phyloP scores from a whole-genome alignment of 2,113 vertebrate species.

The Cinclus cinclus region DNA sequence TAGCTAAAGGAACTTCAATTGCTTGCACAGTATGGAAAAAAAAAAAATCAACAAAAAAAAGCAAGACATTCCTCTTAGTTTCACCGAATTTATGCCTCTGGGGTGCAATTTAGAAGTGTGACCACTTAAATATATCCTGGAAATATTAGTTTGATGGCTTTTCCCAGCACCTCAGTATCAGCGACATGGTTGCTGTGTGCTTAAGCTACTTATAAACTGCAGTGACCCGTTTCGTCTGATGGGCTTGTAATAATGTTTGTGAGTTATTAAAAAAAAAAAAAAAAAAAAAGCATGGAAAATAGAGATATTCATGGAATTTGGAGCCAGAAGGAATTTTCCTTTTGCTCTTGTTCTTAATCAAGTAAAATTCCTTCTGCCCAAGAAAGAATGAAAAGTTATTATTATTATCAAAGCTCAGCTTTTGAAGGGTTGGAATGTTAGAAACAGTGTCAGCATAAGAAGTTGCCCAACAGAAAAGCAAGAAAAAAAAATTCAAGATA shows the following conservation, averaged over 20 bases:
- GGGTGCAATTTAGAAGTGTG: neutral
- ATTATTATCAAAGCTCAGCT: neutral
- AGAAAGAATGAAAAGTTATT: neutral
- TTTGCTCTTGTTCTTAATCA: neutral
- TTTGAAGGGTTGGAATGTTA: neutral
- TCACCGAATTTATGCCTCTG: neutral
- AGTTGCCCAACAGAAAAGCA: neutral
- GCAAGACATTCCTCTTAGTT: neutral
- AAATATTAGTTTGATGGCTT: neutral
- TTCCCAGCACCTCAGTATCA: neutral
- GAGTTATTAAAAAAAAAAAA: neutral
- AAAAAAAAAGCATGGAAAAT: neutral
- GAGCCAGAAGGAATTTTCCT: neutral
- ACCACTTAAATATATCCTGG: neutral
- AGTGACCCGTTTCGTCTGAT: neutral
- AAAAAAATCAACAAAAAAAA: neutral
- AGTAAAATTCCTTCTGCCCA: neutral
- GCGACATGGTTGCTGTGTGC: neutral
- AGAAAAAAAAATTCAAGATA: neutral
- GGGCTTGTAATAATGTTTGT: neutral
- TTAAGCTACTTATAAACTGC: neutral
- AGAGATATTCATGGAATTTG: neutral
- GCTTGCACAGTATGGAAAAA: neutral
- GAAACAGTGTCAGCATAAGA: neutral
- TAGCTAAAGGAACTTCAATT: neutral